Conservation (phyloP, 2,113 vertebrate species). For the Cygnus buccinator region DNA sequence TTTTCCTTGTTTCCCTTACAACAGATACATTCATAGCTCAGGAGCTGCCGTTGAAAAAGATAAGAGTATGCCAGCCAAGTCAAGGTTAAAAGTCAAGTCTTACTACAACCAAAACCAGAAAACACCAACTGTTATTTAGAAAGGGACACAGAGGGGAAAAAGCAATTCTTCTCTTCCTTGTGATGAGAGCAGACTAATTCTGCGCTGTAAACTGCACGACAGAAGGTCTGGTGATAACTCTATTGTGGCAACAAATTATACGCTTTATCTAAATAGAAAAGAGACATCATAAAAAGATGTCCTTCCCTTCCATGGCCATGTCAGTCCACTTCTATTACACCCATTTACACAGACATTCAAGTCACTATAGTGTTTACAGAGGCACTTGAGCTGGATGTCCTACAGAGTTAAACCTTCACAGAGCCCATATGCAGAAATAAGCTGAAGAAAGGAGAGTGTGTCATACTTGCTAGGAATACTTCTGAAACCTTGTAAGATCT, state of each 20-base stretch:
- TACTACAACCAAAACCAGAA: neutral
- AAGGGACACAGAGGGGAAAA: neutral
- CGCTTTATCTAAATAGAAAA: neutral
- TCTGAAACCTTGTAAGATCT: neutral
- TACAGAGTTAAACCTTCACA: accelerated
- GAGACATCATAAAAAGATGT: neutral
- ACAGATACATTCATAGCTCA: neutral
- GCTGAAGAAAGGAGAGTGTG: neutral
- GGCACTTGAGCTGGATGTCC: neutral
- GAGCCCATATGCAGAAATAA: neutral
- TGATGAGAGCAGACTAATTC: neutral
- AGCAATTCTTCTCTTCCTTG: neutral
- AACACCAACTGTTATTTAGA: neutral
- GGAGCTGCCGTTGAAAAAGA: neutral
- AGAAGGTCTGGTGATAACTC: conserved; percentile 23
- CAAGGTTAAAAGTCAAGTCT: neutral
- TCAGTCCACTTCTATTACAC: neutral
- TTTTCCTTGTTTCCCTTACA: neutral
- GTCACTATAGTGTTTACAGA: neutral
- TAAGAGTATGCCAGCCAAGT: neutral
- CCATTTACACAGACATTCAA: neutral
- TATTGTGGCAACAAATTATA: conserved; percentile 29
- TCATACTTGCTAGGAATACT: neutral
- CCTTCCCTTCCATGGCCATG: neutral
- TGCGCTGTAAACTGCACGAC: neutral